Conservation (phyloP, 2,797 vertebrate species). For the Cuculus canorus region DNA sequence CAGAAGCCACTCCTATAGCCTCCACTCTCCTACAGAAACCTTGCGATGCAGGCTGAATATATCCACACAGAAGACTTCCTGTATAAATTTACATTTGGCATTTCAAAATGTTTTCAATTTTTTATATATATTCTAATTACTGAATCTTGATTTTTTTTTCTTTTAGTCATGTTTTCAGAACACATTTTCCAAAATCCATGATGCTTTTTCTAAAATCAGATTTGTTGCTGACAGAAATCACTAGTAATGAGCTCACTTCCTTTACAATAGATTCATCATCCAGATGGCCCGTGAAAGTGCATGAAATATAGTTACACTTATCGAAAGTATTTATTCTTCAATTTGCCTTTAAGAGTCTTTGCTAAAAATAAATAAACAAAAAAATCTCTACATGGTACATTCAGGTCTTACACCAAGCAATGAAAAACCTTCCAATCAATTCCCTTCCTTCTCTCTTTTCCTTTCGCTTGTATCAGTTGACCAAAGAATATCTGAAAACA, state of each 20-base stretch:
- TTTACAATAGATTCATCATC: slow-evolving; percentile 1
- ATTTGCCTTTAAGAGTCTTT: not conserved
- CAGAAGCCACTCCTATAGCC: no score
- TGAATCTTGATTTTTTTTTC: not conserved
- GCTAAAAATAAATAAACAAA: not conserved
- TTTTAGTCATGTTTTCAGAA: not conserved
- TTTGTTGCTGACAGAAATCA: slow-evolving; percentile 4
- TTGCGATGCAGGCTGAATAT: no score
- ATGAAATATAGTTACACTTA: not conserved
- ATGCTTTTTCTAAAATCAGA: not conserved
- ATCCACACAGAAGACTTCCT: not conserved
- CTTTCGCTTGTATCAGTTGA: not conserved
- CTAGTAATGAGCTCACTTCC: slow-evolving; percentile 7
- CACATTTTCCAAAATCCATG: not conserved
- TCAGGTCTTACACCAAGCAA: not conserved
- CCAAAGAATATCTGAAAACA: not conserved
- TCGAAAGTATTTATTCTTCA: not conserved
- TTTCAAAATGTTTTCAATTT: not conserved
- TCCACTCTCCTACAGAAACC: no score
- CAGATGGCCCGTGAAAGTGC: not conserved
- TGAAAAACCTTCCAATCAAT: not conserved
- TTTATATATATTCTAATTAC: not conserved
- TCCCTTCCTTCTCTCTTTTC: not conserved
- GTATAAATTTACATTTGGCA: not conserved
- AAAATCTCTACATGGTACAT: not conserved